phyloP scores from a whole-genome alignment of 2,888 invertebrate genomes.

The Elysia crispata region DNA sequence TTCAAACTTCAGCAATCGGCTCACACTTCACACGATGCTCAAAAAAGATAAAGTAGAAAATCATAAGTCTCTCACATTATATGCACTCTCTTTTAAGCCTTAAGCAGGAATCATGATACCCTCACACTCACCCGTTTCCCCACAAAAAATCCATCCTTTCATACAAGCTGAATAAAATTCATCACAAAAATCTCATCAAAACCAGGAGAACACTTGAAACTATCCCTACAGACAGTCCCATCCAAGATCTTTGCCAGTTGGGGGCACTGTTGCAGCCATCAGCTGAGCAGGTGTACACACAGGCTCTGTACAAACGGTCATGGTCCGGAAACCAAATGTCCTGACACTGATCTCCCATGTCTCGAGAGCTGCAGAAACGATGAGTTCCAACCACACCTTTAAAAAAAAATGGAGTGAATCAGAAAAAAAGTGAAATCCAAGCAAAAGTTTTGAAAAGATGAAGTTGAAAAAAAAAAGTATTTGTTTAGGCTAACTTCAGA shows the following conservation, averaged over 20 bases:
- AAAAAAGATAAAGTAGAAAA: no score
- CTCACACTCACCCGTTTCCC: no score
- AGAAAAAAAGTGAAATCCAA: background rate
- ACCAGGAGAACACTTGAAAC: slow-evolving; percentile 24
- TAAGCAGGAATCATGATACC: no score
- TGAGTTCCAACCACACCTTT: slow-evolving; percentile 77
- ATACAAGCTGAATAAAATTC: background rate
- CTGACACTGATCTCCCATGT: slow-evolving; percentile 77
- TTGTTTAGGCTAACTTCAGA: no score
- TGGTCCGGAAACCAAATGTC: slow-evolving; percentile 77
- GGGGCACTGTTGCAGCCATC: slow-evolving; percentile 72
- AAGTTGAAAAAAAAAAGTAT: no score
- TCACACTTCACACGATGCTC: no score
- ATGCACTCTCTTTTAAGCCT: no score
- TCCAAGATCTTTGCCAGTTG: no score
- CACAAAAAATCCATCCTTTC: no score
- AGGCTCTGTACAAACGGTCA: slow-evolving; percentile 77
- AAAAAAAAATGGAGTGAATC: background rate
- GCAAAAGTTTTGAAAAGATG: no score
- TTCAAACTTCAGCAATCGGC: no score
- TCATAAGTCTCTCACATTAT: no score
- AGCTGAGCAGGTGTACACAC: slow-evolving; percentile 74
- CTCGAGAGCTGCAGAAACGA: slow-evolving; percentile 76
- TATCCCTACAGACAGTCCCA: slow-evolving; percentile 6
- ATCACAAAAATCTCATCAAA: slow-evolving; percentile 40